Conservation (phyloP, 2,113 vertebrate species). For the Mesembrinibis cayennensis region DNA sequence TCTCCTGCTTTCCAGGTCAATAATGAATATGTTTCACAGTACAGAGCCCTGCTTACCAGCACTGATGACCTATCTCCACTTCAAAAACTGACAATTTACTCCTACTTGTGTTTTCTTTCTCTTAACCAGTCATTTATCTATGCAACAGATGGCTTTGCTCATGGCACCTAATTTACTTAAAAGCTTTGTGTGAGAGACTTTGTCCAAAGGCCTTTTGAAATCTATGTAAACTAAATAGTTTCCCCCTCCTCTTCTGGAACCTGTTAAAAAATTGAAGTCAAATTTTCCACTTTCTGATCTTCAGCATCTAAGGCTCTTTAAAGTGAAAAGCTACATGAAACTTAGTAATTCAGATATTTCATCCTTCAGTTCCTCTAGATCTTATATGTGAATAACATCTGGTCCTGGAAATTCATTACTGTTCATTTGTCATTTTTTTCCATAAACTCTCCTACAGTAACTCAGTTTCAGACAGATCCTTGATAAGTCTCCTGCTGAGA, state of each 20-base stretch:
- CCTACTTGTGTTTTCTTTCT: not conserved
- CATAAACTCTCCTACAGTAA: not conserved
- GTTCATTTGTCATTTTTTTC: not conserved
- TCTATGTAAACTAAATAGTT: not conserved
- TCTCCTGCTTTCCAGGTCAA: not conserved
- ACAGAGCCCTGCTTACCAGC: not conserved
- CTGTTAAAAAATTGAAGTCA: not conserved
- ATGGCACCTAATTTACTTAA: slow-evolving; percentile 19
- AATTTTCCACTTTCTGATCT: not conserved
- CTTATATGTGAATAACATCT: not conserved
- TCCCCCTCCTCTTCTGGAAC: not conserved
- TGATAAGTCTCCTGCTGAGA: not conserved
- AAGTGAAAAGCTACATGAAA: not conserved
- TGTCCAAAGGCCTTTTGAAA: not conserved
- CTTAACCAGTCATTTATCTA: not conserved
- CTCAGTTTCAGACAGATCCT: not conserved
- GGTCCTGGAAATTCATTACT: not conserved
- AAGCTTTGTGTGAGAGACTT: not conserved
- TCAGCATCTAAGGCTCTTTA: not conserved
- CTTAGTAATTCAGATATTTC: not conserved
- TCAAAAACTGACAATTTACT: not conserved
- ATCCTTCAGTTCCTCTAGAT: not conserved
- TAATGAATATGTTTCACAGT: not conserved
- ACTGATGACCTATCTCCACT: not conserved
- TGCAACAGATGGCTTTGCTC: not conserved